A percentile compares a stretch with the other conserved stretches of the same genome.
Evolutionary conservation across 2,113 vertebrate species (phyloP).

Genomic region (Semnornis frantzii): DNA sequence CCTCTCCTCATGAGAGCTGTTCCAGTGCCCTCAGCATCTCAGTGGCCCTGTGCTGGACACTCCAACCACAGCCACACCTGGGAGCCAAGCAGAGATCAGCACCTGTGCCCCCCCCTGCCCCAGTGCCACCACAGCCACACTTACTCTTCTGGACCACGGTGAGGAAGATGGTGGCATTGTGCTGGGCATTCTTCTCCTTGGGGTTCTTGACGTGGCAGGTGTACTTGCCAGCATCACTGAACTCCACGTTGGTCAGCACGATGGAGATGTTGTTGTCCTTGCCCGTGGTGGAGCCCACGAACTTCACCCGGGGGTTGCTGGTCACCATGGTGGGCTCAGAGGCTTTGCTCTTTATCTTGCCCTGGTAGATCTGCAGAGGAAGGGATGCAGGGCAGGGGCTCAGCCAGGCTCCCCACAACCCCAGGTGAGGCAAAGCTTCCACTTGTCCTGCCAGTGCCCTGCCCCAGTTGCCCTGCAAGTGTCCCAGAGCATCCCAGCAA

Average conservation of each 20-base stretch:
- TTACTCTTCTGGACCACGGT: conserved; percentile 88
- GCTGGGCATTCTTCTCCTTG: conserved; percentile 82
- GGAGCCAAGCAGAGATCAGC: rapidly evolving
- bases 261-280: conserved; percentile 87
- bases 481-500: rapidly evolving
- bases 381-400: background rate
- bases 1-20: too few relatives aligned
- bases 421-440: background rate
- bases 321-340: background rate
- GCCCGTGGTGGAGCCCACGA: conserved; percentile 78
- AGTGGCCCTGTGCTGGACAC: background rate
- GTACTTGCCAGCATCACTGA: conserved; percentile 88
- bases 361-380: conserved; percentile 39
- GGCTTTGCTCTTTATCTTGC: conserved; percentile 30
- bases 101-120: rapidly evolving
- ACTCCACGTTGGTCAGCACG: conserved; percentile 85
- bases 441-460: background rate
- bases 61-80: rapidly evolving
- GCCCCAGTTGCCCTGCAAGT: background rate
- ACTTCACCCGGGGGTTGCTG: conserved; percentile 77
- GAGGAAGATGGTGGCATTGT: conserved; percentile 85
- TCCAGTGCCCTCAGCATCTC: too few relatives aligned
- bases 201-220: conserved; percentile 91
- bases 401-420: background rate
- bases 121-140: background rate